phyloP scores from a whole-genome alignment of 35 echinoderm and acorn worm genomes.

The Ophioderma brevispina region DNA sequence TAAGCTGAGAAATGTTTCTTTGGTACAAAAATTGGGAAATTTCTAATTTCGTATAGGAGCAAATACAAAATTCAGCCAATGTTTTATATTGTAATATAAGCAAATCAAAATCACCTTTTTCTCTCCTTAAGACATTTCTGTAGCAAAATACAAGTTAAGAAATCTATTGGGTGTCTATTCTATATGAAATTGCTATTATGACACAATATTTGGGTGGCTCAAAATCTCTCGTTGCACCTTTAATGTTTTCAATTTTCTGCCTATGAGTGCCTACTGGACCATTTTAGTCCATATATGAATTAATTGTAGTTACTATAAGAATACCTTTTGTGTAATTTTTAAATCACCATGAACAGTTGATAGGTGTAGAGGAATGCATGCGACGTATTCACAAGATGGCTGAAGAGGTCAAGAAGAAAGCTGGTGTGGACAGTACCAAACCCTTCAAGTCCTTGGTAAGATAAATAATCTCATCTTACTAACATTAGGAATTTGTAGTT shows the following conservation, averaged over 20 bases:
- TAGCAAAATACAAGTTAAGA: no score
- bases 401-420: slow-evolving; percentile 82
- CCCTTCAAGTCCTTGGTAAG: slow-evolving; percentile 87
- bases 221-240: no score
- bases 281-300: background rate
- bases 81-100: no score
- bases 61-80: no score
- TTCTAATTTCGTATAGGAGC: no score
- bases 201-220: no score
- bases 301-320: background rate
- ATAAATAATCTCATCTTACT: background rate
- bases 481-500: background rate
- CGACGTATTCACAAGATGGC: slow-evolving; percentile 81
- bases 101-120: no score
- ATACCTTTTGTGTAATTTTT: background rate
- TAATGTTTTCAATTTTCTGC: background rate
- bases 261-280: background rate
- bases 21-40: no score
- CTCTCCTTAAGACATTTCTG: no score
- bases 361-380: slow-evolving; percentile 89
- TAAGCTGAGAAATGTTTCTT: no score
- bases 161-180: no score
- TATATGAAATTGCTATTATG: no score
- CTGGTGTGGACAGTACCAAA: slow-evolving; percentile 62
- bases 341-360: slow-evolving; percentile 77